Base-by-base conservation (phyloP, 2,888 invertebrate genomes). In the Suillia variegata region DNA sequence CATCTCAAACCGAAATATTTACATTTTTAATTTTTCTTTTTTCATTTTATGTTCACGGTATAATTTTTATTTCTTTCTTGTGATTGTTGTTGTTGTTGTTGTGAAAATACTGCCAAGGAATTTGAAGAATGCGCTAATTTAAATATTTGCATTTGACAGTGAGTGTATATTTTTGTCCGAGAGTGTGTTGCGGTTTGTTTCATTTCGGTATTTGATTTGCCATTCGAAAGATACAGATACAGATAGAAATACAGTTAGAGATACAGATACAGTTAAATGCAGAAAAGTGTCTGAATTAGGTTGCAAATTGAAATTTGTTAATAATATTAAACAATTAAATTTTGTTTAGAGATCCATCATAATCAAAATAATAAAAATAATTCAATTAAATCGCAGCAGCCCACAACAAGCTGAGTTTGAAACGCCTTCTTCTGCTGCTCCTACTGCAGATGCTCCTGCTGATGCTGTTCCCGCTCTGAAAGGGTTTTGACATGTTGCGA, bases 401-500 rank as follows among this genome's bases (percentile, higher is more conserved):
- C 6, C 45, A 20, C 17, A 45, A 45, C 2, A 18, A n/a, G n/a
- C n/a, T n/a, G n/a, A n/a, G n/a, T n/a, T n/a, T n/a, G 31, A 31
- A 31, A n/a, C n/a, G n/a, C n/a, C n/a, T n/a, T n/a, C n/a, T n/a
- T n/a, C n/a, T n/a, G n/a, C n/a, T n/a, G n/a, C n/a, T n/a, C n/a
- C n/a, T n/a, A n/a, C n/a, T n/a, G n/a, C n/a, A n/a, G n/a, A n/a
- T n/a, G n/a, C n/a, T n/a, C n/a, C n/a, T n/a, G 62, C 70, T 66
- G 70, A 64, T 66, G 58, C 61, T 63, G n/a, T n/a, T n/a, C n/a
- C n/a, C n/a, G n/a, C n/a, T n/a, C n/a, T n/a, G 63, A 65, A 70
- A 56, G 59, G 71, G 64, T 70, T 70, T 71, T 70, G 70, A 70
- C 70, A 67, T 61, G 64, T 59, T 71, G 71, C 70, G 66, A 71